Conservation (phyloP, 2,113 vertebrate species). For the Ictidomys tridecemlineatus region DNA sequence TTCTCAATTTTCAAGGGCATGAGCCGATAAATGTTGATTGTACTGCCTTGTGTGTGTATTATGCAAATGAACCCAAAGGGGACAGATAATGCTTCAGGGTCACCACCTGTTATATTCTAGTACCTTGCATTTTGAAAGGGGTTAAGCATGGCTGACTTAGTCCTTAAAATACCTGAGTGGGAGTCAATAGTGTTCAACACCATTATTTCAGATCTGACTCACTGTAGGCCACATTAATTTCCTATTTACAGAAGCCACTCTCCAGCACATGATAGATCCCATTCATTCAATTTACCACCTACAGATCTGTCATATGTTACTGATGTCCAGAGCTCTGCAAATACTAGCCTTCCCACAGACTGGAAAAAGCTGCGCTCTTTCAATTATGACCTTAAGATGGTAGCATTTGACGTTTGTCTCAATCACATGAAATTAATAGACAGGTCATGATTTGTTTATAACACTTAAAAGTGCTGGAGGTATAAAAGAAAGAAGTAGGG, state of each 20-base stretch:
- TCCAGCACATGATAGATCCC: constrained; percentile 32
- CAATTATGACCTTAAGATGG: constrained; percentile 42
- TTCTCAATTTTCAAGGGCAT: constrained; percentile 6
- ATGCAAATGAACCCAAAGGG: constrained; percentile 61
- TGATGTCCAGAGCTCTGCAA: constrained; percentile 44
- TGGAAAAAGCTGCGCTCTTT: constrained; percentile 35
- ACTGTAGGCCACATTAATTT: constrained; percentile 65
- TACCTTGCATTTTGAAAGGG: constrained; percentile 41
- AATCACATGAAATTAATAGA: constrained; percentile 19
- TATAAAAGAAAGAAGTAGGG: background rate
- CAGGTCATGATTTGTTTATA: constrained; percentile 50
- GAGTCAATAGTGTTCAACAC: constrained; percentile 48
- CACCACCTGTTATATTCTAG: constrained; percentile 13
- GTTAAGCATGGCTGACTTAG: constrained; percentile 58
- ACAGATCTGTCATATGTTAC: constrained; percentile 40
- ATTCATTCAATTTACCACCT: constrained; percentile 74
- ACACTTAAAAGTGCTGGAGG: background rate
- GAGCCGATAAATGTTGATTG: constrained; percentile 15
- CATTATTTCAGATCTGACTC: constrained; percentile 71
- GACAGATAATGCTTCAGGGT: constrained; percentile 61
- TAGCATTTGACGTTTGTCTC: background rate
- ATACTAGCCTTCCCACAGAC: background rate
- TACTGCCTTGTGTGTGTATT: background rate
- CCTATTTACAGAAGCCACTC: constrained; percentile 72
- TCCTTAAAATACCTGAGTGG: constrained; percentile 78